phyloP scores from a whole-genome alignment of 2,888 invertebrate species.

The Lomographa bimaculata region DNA sequence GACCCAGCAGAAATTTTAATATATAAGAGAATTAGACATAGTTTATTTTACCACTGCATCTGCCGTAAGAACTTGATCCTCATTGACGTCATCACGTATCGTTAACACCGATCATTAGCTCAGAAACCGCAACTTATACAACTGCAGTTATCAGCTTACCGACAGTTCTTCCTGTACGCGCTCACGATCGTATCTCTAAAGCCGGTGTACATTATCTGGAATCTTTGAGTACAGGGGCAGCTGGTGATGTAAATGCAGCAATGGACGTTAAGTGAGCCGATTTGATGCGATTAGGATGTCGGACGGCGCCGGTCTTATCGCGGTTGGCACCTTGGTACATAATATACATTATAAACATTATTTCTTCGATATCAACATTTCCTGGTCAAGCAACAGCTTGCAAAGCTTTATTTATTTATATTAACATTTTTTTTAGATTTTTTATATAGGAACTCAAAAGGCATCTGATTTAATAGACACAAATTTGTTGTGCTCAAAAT shows the following conservation, averaged over 20 bases:
- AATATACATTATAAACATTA: too few relatives aligned
- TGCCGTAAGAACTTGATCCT: too few relatives aligned
- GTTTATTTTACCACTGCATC: too few relatives aligned
- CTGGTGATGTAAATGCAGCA: conserved; percentile 56
- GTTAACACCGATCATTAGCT: conserved; percentile 13
- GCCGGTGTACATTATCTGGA: conserved; percentile 54
- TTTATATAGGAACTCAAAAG: too few relatives aligned
- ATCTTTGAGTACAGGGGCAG: conserved; percentile 50
- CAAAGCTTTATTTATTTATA: too few relatives aligned
- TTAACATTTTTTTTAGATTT: too few relatives aligned
- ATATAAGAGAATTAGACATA: too few relatives aligned
- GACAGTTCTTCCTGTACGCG: conserved; percentile 37
- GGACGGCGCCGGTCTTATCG: conserved; percentile 50
- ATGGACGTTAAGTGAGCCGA: conserved; percentile 52
- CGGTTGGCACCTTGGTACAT: conserved; percentile 45
- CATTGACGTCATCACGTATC: conserved; percentile 3
- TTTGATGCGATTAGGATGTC: conserved; percentile 56
- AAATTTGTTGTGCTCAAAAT: too few relatives aligned
- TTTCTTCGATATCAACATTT: too few relatives aligned
- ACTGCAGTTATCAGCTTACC: conserved; percentile 34
- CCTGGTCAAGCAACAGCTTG: too few relatives aligned
- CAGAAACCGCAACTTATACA: conserved; percentile 21
- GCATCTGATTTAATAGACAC: too few relatives aligned
- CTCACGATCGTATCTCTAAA: conserved; percentile 50
- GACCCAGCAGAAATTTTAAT: too few relatives aligned